These are phyloP conservation scores for Pangasius krempfi DNA, from an alignment of 2,797 vertebrate genomes.

Conservation along the genomic window DNA sequence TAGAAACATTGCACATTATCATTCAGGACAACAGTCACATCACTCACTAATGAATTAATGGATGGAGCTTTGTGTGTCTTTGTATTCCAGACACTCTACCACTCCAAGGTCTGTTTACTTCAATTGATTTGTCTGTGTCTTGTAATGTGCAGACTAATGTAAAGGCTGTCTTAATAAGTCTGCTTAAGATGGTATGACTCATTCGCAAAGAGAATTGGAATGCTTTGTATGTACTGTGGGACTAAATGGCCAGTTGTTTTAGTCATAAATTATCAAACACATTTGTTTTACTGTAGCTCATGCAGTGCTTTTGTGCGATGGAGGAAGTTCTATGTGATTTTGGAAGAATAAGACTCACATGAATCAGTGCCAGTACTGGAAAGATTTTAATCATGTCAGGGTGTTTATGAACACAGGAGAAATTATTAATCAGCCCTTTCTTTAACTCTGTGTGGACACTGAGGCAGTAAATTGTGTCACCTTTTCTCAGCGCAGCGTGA, in stretches of 20 bases:
- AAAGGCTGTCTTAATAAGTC: slow-evolving; percentile 21
- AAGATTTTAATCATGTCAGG: slow-evolving; percentile 40
- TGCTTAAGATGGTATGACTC: slow-evolving; percentile 1
- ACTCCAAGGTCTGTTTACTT: slow-evolving; percentile 15
- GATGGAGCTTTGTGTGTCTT: slow-evolving; percentile 18
- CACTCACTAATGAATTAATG: slow-evolving; percentile 33
- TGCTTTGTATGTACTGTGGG: background rate
- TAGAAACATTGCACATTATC: slow-evolving; percentile 38
- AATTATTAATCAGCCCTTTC: slow-evolving; percentile 45
- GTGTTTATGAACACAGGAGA: slow-evolving; percentile 47
- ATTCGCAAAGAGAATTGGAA: background rate
- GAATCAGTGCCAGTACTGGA: slow-evolving; percentile 20
- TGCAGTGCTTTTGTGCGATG: background rate
- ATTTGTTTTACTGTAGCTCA: slow-evolving; percentile 18
- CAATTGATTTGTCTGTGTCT: slow-evolving; percentile 28
- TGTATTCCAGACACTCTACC: slow-evolving; percentile 19
- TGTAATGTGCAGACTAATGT: slow-evolving; percentile 24
- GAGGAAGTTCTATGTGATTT: slow-evolving; percentile 17
- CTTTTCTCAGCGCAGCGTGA: slow-evolving; percentile 3
- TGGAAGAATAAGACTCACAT: slow-evolving; percentile 24
- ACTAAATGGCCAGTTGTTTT: slow-evolving; percentile 1
- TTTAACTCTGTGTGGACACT: slow-evolving; percentile 35
- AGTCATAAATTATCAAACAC: background rate
- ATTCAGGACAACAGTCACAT: slow-evolving; percentile 29
- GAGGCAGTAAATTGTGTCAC: slow-evolving; percentile 20